These are phyloP conservation scores for Leptonema lineaticorne DNA, from an alignment of 1,140 invertebrate species.

Conservation along the genomic window DNA sequence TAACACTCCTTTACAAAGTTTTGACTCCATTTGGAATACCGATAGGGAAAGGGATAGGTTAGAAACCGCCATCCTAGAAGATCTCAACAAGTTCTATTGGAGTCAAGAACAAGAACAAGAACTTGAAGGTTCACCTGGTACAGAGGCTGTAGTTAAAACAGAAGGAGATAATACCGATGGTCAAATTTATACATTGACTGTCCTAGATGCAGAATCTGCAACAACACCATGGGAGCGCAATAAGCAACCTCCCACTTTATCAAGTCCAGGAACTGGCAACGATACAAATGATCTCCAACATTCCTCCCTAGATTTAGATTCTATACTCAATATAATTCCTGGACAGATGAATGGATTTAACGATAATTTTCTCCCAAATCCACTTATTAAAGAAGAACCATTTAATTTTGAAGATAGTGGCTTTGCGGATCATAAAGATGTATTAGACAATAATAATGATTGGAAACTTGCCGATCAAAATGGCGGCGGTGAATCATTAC, in stretches of 20 bases:
- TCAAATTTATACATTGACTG: constrained; percentile 67
- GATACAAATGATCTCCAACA: constrained; percentile 50
- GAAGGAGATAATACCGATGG: constrained; percentile 58
- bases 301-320: constrained; percentile 63
- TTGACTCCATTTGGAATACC: constrained; percentile 69
- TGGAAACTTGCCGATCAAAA: constrained; percentile 75
- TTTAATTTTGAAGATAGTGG: constrained; percentile 66
- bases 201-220: constrained; percentile 63
- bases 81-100: constrained; percentile 81
- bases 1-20: constrained; percentile 54
- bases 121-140: constrained; percentile 52
- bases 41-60: constrained; percentile 46
- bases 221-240: constrained; percentile 53
- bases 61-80: constrained; percentile 72
- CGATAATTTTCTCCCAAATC: constrained; percentile 55
- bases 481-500: constrained; percentile 67
- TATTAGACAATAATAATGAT: constrained; percentile 71
- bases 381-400: constrained; percentile 59
- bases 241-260: constrained; percentile 61
- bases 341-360: constrained; percentile 56
- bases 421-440: constrained; percentile 65
- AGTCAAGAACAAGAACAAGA: constrained; percentile 61
- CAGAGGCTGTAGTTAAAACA: constrained; percentile 54
- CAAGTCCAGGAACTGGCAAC: constrained; percentile 57
- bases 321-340: constrained; percentile 62